Base-by-base conservation (phyloP, 2,888 invertebrate species). In the Eupithecia subumbrata region DNA sequence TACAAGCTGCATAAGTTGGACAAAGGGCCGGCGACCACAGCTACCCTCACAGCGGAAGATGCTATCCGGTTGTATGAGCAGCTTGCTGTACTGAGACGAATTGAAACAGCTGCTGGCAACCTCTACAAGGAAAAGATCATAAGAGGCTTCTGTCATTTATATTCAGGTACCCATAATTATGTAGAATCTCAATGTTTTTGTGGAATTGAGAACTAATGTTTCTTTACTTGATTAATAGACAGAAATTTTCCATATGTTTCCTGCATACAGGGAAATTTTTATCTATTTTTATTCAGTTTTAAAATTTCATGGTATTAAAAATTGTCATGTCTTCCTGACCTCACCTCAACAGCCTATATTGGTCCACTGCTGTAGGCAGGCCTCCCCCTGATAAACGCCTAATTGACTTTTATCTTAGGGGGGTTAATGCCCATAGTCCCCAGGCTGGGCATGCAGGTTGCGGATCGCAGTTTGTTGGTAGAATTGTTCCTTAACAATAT, bases 91-190 rank as follows among this genome's bases (percentile, higher is more conserved):
- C 96, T 99, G 81, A 96, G 99, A n/a, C 96, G 99, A 75, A 96
- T 99, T 95, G 99, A 99, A 95, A 98, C 98, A 0, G 96, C 98
- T 0, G 97, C 99, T 8, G 98, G 98, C 52, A 99, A 98, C 93
- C 95, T 99, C 78, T 99, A 99, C 92, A 99, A 99, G 90, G 99
- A 99, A 89, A 99, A 99, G 95, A 96, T 97, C 82, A 97, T 99
- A 81, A 95, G 99, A 84, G 99, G 99, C 14, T 99, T 99, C 93
- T 99, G 99, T 88, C 99, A 99, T 92, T 96, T 99, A 81, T 99
- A 99, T 92, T 98, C 99, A 79, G 99, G 99, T 94, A 81, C 3
- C 11, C n/a, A 22, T 56, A 11, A 56, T 4, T 56, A 56, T 22
- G 16, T 11, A 56, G 22, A 11, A 56, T 48, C 1, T 16, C n/a